Base-by-base conservation (phyloP, 2,797 vertebrate genomes). In the Danio tinwini region DNA sequence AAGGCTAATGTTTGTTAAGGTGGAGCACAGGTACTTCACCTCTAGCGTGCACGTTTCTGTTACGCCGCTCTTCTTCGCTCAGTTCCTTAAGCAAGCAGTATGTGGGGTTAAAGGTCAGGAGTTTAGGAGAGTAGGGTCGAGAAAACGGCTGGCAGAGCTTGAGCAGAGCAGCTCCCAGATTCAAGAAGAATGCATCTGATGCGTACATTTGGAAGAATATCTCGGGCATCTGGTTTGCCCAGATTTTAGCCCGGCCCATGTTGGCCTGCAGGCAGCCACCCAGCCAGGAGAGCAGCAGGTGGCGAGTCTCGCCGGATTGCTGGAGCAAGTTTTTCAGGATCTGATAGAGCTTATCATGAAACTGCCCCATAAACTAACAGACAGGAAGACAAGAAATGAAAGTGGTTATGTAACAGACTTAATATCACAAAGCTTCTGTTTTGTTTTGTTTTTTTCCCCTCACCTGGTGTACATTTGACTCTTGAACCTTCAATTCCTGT, bases 161-260 rank as follows among this genome's bases (percentile, higher is more conserved):
- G 65, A 98, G 93, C 47, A 99, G 95, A 0, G 94, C 95, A 21
- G 97, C 96, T 19, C 97, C 97, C 90, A 99, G 87, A 88, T 98
- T 99, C 76, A 99, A 92, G 88, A 99, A 98, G 92, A 99, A 97
- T 52, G 97, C 96, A 84, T 99, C 98, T 0, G 98, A 98, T 76
- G 97, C 95, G 0, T 97, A 98, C 94, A 96, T 98, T 92, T 99
- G 97, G 89, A 97, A 95, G 92, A 98, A 98, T 88, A 99, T 96
- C 91, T 98, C 98, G 0, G 98, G 97, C 96, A 99, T 97, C 93
- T 99, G 98, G 90, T 97, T 99, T 80, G 98, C 96, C 98, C 98
- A 99, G 59, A 99, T 99, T 90, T 99, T 99, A 81, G 95, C 92
- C 78, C 98, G 95, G 40, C 97, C 97, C 0, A 95, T 92, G 0